Evolutionary conservation across 2,797 vertebrate genomes (phyloP).

Genomic region (Clarias fuscus): DNA sequence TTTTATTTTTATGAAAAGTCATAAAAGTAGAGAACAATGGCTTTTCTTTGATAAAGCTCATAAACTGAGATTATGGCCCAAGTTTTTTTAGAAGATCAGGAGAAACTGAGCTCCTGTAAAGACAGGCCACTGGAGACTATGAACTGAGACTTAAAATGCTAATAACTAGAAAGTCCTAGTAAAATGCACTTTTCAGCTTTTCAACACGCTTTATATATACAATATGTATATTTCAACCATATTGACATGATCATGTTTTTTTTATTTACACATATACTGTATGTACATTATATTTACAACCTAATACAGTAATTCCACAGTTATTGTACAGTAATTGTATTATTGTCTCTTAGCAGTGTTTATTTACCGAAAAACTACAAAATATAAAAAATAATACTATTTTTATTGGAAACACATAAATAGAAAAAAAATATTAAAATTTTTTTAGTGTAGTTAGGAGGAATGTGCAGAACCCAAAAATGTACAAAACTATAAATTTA

Average conservation of each 20-base stretch:
- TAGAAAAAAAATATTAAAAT: background rate
- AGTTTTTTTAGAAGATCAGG: constrained; percentile 6
- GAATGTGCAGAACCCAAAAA: too few species aligned
- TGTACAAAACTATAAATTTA: background rate
- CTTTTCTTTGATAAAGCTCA: constrained; percentile 17
- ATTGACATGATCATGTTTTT: background rate
- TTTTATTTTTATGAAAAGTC: constrained; percentile 7
- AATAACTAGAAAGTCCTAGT: background rate
- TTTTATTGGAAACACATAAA: background rate
- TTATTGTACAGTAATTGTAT: too few species aligned
- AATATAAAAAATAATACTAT: background rate
- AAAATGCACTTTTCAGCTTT: background rate
- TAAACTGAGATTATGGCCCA: background rate
- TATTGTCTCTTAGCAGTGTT: background rate
- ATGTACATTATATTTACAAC: background rate
- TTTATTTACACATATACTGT: too few species aligned
- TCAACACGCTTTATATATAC: background rate
- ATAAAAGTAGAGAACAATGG: constrained; percentile 19
- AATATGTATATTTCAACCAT: background rate
- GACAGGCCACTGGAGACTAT: background rate
- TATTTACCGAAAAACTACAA: background rate
- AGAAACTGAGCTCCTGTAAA: background rate
- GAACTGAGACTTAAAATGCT: constrained; percentile 10
- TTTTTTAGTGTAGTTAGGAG: background rate
- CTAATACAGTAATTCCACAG: background rate